Evolutionary conservation across 2,888 invertebrate species (phyloP).

Genomic region (Dynastes grantii): DNA sequence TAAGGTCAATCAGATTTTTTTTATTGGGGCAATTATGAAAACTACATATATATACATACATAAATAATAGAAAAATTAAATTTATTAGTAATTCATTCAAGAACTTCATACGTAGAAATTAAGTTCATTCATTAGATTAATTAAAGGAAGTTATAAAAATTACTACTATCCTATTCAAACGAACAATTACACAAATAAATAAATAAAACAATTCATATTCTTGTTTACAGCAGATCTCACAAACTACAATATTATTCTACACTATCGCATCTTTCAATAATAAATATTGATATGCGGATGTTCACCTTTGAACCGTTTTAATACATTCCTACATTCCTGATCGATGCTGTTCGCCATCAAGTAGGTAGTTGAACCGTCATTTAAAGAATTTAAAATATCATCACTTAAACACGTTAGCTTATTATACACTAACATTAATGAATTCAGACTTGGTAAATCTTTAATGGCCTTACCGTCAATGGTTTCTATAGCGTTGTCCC

Average conservation of each 20-base stretch:
- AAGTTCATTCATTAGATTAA: neutral
- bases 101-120: neutral
- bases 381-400: slow-evolving; percentile 16
- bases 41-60: too few species aligned
- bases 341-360: neutral
- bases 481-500: neutral
- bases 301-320: slow-evolving; percentile 1
- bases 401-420: slow-evolving; percentile 23
- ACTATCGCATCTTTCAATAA: neutral
- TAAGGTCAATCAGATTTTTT: too few species aligned
- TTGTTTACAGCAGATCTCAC: too few species aligned
- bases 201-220: too few species aligned
- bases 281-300: neutral
- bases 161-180: neutral
- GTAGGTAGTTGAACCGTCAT: neutral
- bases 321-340: neutral
- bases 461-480: slow-evolving; percentile 9
- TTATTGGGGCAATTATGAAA: too few species aligned
- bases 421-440: neutral
- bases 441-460: neutral
- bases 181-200: too few species aligned
- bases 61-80: too few species aligned
- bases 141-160: neutral
- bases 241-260: too few species aligned
- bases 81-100: too few species aligned